These are phyloP conservation scores for Sinohyriopsis cumingii DNA, from an alignment of 2,888 invertebrate genomes.

Conservation along the genomic window DNA sequence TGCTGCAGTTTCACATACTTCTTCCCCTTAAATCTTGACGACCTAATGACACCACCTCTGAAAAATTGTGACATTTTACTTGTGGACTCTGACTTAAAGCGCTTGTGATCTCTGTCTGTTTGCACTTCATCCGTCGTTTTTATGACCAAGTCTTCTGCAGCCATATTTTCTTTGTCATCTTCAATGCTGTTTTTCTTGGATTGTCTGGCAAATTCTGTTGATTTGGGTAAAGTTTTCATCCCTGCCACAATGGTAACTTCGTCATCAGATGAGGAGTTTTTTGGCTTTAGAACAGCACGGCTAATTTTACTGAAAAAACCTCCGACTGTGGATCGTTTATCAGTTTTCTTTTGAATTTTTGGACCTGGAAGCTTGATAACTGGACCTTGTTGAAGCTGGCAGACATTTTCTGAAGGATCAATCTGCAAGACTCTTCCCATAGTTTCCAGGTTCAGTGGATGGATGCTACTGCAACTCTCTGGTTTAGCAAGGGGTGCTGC, in stretches of 20 bases:
- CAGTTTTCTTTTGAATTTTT: constrained; percentile 24
- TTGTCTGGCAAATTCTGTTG: too few relatives aligned
- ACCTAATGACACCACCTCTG: constrained; percentile 33
- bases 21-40: constrained; percentile 35
- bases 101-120: constrained; percentile 13
- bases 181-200: too few relatives aligned
- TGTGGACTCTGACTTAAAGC: constrained; percentile 18
- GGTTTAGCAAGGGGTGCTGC: constrained; percentile 59
- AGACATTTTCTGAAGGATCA: constrained; percentile 17
- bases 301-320: constrained; percentile 59
- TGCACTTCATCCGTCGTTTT: too few relatives aligned
- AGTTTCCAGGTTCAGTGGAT: constrained; percentile 58
- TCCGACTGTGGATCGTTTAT: constrained; percentile 52
- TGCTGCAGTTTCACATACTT: constrained; percentile 9
- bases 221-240: too few relatives aligned
- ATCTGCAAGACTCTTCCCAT: constrained; percentile 29
- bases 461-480: constrained; percentile 55
- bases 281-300: constrained; percentile 53
- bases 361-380: constrained; percentile 39
- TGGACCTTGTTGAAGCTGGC: constrained; percentile 47
- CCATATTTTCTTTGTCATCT: too few relatives aligned
- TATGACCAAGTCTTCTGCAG: too few relatives aligned
- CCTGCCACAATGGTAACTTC: constrained; percentile 6
- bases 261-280: constrained; percentile 41
- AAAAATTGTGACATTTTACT: constrained; percentile 32